phyloP scores from a whole-genome alignment of 2,888 invertebrate species.

The Lasioglossum zephyrum region DNA sequence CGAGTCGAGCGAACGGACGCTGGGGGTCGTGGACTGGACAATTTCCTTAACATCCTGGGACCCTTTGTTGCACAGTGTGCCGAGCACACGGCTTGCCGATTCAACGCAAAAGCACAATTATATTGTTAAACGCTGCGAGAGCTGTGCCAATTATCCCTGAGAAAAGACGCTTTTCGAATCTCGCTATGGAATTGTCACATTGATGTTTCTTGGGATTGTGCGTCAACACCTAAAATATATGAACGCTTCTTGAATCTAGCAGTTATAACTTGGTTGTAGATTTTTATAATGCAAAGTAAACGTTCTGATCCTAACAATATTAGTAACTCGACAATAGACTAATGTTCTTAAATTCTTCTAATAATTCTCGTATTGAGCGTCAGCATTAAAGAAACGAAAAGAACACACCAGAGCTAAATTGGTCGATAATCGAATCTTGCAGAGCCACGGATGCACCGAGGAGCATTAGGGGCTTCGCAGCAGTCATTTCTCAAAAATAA shows the following conservation, averaged over 20 bases:
- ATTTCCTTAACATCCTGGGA: slow-evolving; percentile 41
- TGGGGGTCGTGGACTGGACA: slow-evolving; percentile 24
- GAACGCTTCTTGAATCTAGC: neutral
- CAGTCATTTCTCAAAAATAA: slow-evolving; percentile 26
- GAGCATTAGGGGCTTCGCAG: neutral
- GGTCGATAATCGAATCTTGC: neutral
- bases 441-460: neutral
- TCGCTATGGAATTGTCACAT: neutral
- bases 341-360: neutral
- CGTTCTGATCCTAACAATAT: neutral
- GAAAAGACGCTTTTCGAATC: neutral
- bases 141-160: slow-evolving; percentile 15
- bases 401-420: neutral
- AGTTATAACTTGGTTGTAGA: neutral
- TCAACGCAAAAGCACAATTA: slow-evolving; percentile 44
- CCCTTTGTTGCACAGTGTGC: slow-evolving; percentile 44
- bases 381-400: neutral
- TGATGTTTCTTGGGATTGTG: neutral
- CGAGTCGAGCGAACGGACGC: slow-evolving; percentile 20
- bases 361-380: neutral
- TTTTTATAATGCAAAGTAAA: neutral
- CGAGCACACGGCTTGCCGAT: slow-evolving; percentile 26
- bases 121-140: slow-evolving; percentile 29
- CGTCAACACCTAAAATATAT: neutral
- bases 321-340: neutral